phyloP scores from a whole-genome alignment of 2,113 vertebrate species.

The Oryzias melastigma region DNA sequence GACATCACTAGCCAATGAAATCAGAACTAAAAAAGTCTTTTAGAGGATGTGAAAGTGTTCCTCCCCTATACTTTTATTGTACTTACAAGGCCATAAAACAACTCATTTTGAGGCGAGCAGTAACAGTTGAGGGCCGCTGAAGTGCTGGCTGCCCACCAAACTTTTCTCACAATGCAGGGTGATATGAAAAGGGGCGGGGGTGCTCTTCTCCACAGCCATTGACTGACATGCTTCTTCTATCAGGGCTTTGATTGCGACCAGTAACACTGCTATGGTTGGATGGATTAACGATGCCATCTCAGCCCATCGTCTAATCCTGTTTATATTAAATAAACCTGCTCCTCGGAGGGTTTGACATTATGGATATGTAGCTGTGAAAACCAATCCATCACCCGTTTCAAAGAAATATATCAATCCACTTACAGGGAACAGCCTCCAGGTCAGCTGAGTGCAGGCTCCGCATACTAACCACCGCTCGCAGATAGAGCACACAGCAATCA shows the following conservation, averaged over 20 bases:
- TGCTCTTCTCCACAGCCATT: neutral
- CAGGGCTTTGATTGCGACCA: neutral
- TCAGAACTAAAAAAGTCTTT: too few relatives aligned
- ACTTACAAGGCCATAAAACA: neutral
- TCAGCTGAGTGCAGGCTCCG: slow-evolving; percentile 11
- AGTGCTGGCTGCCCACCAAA: neutral
- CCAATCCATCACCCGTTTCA: neutral
- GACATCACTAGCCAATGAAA: too few relatives aligned
- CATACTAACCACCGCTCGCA: neutral
- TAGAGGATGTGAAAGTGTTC: neutral
- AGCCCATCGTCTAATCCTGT: slow-evolving; percentile 4
- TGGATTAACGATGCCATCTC: neutral
- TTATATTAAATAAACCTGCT: neutral
- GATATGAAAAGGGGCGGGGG: neutral
- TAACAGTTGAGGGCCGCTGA: neutral
- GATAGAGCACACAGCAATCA: neutral
- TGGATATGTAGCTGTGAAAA: neutral
- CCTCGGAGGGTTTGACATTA: neutral
- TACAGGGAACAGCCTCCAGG: slow-evolving; percentile 4
- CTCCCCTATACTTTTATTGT: neutral
- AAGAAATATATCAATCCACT: neutral
- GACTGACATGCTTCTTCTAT: slow-evolving; percentile 1
- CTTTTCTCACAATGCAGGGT: neutral
- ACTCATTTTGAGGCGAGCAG: neutral
- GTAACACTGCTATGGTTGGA: neutral